Conservation (phyloP, 2,888 invertebrate genomes). For the Apotomis betuletana region DNA sequence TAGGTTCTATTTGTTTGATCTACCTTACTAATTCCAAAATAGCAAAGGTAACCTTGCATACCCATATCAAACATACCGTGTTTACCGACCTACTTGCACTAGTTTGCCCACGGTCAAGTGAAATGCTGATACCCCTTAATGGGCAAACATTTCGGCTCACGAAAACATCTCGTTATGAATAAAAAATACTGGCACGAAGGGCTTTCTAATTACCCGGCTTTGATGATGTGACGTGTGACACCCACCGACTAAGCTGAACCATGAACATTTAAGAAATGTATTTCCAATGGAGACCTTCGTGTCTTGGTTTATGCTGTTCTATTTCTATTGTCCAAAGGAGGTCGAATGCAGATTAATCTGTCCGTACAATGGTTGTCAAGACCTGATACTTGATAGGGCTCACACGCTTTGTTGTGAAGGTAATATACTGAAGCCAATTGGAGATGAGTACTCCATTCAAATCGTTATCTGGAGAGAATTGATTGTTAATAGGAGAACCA, state of each 20-base stretch:
- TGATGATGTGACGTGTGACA: constrained; percentile 49
- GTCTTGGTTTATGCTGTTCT: constrained; percentile 24
- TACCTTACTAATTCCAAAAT: not conserved
- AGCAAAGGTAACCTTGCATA: not conserved
- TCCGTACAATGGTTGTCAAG: constrained; percentile 36
- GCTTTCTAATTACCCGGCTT: constrained; percentile 62
- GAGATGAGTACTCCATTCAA: constrained; percentile 20
- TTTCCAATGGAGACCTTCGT: constrained; percentile 4
- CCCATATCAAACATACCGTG: constrained; percentile 17
- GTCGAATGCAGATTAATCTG: constrained; percentile 40
- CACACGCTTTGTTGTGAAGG: constrained; percentile 28
- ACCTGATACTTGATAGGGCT: constrained; percentile 30
- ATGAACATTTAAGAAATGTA: not conserved
- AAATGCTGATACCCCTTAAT: constrained; percentile 44
- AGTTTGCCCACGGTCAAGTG: constrained; percentile 37
- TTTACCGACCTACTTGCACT: constrained; percentile 39
- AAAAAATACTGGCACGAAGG: constrained; percentile 51
- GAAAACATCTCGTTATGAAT: constrained; percentile 62
- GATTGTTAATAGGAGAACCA: constrained; percentile 13
- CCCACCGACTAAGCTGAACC: constrained; percentile 10
- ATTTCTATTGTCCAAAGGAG: constrained; percentile 34
- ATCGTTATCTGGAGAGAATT: constrained; percentile 21
- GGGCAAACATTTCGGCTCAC: constrained; percentile 57
- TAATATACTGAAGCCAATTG: constrained; percentile 35
- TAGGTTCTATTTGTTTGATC: not conserved